Conservation (phyloP, 2,888 invertebrate species). For the Drosophila gaucha region DNA sequence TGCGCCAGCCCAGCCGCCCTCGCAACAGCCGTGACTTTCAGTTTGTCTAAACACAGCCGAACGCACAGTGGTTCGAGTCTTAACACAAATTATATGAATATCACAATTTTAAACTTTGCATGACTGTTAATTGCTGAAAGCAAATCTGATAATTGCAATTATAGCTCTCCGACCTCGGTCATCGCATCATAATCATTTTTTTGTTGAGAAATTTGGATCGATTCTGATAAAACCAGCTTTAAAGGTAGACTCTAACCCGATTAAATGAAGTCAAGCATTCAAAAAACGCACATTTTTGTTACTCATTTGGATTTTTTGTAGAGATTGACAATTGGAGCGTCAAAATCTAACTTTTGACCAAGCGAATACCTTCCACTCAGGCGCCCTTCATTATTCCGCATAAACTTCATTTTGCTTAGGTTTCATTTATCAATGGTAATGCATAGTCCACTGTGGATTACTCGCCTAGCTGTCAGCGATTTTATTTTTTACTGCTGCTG, state of each 20-base stretch:
- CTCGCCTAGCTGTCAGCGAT: slow-evolving; percentile 13
- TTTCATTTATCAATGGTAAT: background rate
- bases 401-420: background rate
- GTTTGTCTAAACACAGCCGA: slow-evolving; percentile 46
- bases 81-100: background rate
- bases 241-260: no score
- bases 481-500: slow-evolving; percentile 13
- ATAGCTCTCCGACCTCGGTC: no score
- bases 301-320: no score
- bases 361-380: background rate
- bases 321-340: no score
- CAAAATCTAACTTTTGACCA: no score
- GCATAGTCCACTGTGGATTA: slow-evolving; percentile 27
- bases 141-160: no score
- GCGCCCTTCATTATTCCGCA: background rate
- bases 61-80: slow-evolving; percentile 33
- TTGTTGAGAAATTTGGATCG: no score
- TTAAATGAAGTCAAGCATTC: no score
- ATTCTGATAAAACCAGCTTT: no score
- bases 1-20: slow-evolving; percentile 28
- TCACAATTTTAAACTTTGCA: background rate
- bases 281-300: no score
- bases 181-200: no score
- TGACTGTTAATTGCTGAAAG: no score
- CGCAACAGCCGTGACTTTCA: slow-evolving; percentile 28